Evolutionary conservation across 1,140 invertebrate genomes (phyloP), one percentile per base, ranked within the genome.

Genomic region (Temnothorax curvispinosus): DNA sequence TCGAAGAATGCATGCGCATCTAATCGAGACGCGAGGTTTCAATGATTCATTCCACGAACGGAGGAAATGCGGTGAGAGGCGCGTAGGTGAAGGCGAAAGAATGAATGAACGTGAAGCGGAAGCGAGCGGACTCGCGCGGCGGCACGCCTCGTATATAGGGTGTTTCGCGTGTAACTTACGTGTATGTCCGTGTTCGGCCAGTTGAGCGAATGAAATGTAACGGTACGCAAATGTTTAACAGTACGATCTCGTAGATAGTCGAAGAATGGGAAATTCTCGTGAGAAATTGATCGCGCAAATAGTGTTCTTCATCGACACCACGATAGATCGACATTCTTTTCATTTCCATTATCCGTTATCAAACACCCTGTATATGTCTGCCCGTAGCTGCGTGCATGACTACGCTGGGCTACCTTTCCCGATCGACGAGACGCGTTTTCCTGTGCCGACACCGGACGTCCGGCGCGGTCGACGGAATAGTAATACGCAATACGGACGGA

Each of bases 401-500:
- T 56, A 72, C 58, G 50, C 65, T 56, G 75, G 44, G 56, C 71
- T 90, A 64, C 89, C 90, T 90, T 90, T 91, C 78, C 82, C 80
- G 87, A 91, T 91, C 90, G 89, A 84, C 89, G 90, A 91, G 90
- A 91, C 84, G 89, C 90, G 90, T 91, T 91, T 90, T 90, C 90
- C 90, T 91, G 89, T 81, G 44, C 67, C 89, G 82, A 88, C 90
- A 71, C 92, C 93, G 93, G 93, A 94, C 89, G 89, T 94, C 93
- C 93, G 93, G 93, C 75, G 90, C 69, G 90, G 87, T 88, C 85
- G 77, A 32, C 80, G 80, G 93, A 93, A 94, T 94, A 94, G 88
- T 91, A 93, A 93, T 92, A 89, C 76, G 58, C 38, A 64, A 54
- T 56, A 56, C 84, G 8, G 15, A 67, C 74, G 15, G 21, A 27